Evolutionary conservation across 2,113 vertebrate genomes (phyloP), one percentile per base, ranked within the genome.

Genomic region (Oncorhynchus kisutch): DNA sequence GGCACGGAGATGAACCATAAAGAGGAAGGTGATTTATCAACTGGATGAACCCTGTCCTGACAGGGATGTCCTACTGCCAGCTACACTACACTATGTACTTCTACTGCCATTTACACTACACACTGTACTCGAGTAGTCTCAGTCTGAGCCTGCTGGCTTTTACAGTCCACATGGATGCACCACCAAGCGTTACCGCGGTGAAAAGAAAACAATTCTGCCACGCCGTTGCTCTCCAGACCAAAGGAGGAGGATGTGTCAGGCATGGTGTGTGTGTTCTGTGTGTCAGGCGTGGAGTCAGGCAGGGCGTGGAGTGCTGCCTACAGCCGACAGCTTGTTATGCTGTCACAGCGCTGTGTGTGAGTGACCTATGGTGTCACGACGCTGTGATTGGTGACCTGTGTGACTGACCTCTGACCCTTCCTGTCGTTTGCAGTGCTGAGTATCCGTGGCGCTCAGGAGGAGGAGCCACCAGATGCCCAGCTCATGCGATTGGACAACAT

Each of bases 401-500:
- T 24, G 65, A 69, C 62, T 88, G 75, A 90, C 82, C 79, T 82
- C 69, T 24, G 20, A 14, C 39, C 27, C 31, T 87, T 54, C 86
- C 80, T 94, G 83, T 90, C 76, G 22, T 68, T 82, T 71, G 27
- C 87, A 99, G 97, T 99, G 81, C 92, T 99, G 91, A 99, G 97
- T 91, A 99, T 99, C 91, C 96, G 97, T 1, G 97, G 97, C 4
- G 96, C 96, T 0, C 97, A 99, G 88, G 97, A 99, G 79, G 97
- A 99, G 87, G 97, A 99, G 88, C 97, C 97, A 39, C 96, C 95
- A 0, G 97, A 99, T 81, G 95, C 97, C 1, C 97, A 99, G 93
- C 95, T 99, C 81, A 99, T 99, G 97, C 92, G 97, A 22, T 88
- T 99, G 92, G 97, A 99, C 94, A 99, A 99, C 94, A 99, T 99